Percentiles rank a stretch among this genome's conserved stretches.
Conservation (phyloP, 2,113 vertebrate genomes). For the Rhinogobius similis region DNA sequence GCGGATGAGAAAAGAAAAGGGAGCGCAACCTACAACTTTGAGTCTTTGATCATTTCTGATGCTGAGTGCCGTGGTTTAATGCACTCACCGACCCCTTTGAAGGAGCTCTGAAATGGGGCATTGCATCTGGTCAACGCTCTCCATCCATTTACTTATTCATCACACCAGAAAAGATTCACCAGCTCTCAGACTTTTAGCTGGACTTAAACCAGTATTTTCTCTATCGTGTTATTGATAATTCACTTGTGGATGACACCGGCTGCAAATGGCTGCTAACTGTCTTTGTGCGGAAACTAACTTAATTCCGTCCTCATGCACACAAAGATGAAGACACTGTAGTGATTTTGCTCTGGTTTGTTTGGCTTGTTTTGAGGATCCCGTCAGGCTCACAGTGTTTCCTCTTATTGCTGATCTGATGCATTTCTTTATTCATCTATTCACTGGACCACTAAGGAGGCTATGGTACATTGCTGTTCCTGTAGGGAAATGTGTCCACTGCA, state of each 20-base stretch:
- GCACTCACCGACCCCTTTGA: slow-evolving; percentile 59
- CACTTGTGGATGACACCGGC: not conserved
- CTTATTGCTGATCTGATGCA: too few relatives aligned
- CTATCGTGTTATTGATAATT: not conserved
- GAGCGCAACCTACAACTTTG: slow-evolving; percentile 29
- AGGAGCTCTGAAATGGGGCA: slow-evolving; percentile 13
- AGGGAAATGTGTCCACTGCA: too few relatives aligned
- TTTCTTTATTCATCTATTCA: too few relatives aligned
- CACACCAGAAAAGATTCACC: slow-evolving; percentile 16
- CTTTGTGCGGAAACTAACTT: not conserved
- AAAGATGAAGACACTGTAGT: not conserved
- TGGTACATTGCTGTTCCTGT: too few relatives aligned
- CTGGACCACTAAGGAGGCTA: too few relatives aligned
- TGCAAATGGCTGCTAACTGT: not conserved
- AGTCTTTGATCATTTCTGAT: slow-evolving; percentile 63
- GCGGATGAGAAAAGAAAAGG: slow-evolving; percentile 3
- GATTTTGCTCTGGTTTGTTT: not conserved
- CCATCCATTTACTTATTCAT: slow-evolving; percentile 45
- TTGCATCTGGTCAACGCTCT: slow-evolving; percentile 39
- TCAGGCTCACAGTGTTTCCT: too few relatives aligned
- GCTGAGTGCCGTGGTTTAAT: slow-evolving; percentile 58
- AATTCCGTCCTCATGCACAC: not conserved
- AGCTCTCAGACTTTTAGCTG: slow-evolving; percentile 21
- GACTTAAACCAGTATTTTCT: not conserved
- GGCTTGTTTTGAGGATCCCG: not conserved